phyloP scores from a whole-genome alignment of 2,113 vertebrate species.

The Semnornis frantzii region DNA sequence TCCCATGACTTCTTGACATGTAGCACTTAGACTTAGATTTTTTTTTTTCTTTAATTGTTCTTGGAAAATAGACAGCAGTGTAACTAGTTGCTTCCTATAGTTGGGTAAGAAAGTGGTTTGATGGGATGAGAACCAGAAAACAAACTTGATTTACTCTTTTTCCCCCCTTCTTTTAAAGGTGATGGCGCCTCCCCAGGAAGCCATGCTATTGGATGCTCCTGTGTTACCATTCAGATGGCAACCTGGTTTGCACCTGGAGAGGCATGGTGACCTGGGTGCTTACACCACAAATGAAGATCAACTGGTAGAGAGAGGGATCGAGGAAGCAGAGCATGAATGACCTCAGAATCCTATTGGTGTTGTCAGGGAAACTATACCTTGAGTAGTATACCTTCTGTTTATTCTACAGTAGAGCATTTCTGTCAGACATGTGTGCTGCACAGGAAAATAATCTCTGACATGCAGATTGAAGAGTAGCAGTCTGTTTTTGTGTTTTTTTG shows the following conservation, averaged over 20 bases:
- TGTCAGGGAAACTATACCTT: constrained; percentile 83
- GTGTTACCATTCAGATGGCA: constrained; percentile 36
- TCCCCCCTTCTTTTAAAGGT: constrained; percentile 51
- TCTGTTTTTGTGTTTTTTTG: too few relatives aligned
- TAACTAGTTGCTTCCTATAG: neutral
- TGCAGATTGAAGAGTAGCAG: neutral
- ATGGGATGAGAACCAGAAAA: neutral
- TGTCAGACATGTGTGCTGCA: neutral
- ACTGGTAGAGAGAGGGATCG: neutral
- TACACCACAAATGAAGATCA: constrained; percentile 66
- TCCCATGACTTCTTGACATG: neutral
- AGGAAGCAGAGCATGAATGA: constrained; percentile 49
- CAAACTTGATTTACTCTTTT: neutral
- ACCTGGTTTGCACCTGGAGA: constrained; percentile 76
- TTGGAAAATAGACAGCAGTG: neutral
- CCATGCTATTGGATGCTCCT: neutral
- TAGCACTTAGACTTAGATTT: neutral
- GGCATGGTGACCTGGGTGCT: constrained; percentile 84
- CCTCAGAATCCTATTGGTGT: constrained; percentile 82
- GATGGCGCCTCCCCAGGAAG: constrained; percentile 63
- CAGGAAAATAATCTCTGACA: neutral
- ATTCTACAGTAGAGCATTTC: neutral
- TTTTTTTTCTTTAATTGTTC: neutral
- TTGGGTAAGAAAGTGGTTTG: neutral
- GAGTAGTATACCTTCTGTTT: constrained; percentile 65